Conservation (phyloP, 2,113 vertebrate genomes). For the Megaptera novaeangliae region DNA sequence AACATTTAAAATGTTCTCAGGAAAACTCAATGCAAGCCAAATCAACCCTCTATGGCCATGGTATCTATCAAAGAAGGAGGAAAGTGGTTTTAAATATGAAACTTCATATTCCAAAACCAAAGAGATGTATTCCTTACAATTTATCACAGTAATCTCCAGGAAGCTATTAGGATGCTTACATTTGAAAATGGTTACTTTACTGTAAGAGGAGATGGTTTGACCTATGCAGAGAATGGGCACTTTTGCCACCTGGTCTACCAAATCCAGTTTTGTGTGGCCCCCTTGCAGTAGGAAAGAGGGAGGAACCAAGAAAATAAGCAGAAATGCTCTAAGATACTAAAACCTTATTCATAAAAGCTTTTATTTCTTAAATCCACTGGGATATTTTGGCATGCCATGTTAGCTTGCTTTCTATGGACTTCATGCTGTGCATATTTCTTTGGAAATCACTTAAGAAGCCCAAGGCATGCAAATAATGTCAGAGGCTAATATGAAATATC, state of each 20-base stretch:
- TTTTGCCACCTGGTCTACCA: neutral
- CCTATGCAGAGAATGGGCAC: neutral
- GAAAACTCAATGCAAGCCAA: conserved; percentile 51
- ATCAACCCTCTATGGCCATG: neutral
- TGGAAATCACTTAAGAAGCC: neutral
- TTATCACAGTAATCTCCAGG: neutral
- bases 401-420: neutral
- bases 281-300: neutral
- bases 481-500: neutral
- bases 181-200: neutral
- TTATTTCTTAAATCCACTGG: neutral
- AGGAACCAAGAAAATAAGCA: neutral
- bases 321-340: neutral
- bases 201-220: neutral
- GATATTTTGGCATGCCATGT: neutral
- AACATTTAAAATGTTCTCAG: conserved; percentile 52
- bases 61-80: neutral
- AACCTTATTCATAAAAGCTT: neutral
- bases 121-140: neutral
- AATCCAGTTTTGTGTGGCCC: neutral
- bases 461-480: neutral
- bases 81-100: conserved; percentile 41
- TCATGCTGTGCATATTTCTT: neutral
- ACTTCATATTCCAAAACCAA: conserved; percentile 20
- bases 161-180: neutral